These are phyloP conservation scores for Serinus canaria DNA, from an alignment of 2,113 vertebrate genomes.

Conservation along the genomic window DNA sequence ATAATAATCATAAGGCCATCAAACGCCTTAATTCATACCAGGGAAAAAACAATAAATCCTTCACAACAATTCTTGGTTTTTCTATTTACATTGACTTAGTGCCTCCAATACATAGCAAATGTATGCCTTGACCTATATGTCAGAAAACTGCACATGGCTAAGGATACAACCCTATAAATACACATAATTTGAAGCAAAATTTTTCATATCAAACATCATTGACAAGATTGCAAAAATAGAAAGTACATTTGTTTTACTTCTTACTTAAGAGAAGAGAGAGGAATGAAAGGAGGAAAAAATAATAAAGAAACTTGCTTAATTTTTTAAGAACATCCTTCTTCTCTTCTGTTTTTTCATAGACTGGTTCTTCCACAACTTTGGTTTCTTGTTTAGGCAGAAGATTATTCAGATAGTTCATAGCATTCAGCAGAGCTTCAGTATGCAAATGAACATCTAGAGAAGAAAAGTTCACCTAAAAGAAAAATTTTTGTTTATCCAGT, in stretches of 20 bases:
- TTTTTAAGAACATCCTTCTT: slow-evolving; percentile 83
- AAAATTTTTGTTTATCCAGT: slow-evolving; percentile 65
- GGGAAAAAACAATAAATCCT: background rate
- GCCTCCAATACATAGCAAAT: background rate
- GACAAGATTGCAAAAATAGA: background rate
- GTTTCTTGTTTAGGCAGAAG: slow-evolving; percentile 79
- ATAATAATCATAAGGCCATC: background rate
- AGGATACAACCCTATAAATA: background rate
- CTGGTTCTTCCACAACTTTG: slow-evolving; percentile 71
- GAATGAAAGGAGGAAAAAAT: background rate
- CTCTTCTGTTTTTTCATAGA: slow-evolving; percentile 75
- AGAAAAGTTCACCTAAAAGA: slow-evolving; percentile 85
- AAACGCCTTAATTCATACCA: background rate
- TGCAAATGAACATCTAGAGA: slow-evolving; percentile 95
- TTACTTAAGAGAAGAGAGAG: background rate
- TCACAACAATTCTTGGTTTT: background rate
- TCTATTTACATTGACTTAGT: background rate
- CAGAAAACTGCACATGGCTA: background rate
- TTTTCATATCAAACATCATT: background rate
- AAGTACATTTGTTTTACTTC: background rate
- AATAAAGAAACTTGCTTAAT: slow-evolving; percentile 55
- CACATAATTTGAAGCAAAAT: background rate
- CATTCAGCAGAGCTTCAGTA: slow-evolving; percentile 89
- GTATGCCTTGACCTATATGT: background rate
- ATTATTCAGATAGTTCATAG: slow-evolving; percentile 88